Percentiles rank a stretch among this genome's conserved stretches.
Evolutionary conservation across 1,140 invertebrate genomes (phyloP).

Genomic region (Mycetomoellerius zeteki): DNA sequence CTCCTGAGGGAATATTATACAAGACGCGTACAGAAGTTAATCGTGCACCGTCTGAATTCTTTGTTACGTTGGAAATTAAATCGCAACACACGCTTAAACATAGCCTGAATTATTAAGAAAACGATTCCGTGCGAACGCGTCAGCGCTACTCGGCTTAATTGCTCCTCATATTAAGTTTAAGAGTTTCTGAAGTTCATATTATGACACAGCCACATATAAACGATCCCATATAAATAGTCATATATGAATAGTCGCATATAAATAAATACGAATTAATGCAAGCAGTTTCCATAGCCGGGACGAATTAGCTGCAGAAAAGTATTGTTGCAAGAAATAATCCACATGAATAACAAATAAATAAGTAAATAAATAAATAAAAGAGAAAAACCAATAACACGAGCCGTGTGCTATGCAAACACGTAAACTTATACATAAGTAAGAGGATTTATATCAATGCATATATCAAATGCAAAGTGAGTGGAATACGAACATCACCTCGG

Average conservation of each 20-base stretch:
- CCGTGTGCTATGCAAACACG: background rate
- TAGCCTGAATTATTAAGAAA: background rate
- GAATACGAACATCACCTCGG: background rate
- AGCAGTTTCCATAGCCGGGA: background rate
- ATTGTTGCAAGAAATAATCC: background rate
- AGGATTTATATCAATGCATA: constrained; percentile 28
- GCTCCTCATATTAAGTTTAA: constrained; percentile 47
- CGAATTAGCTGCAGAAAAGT: constrained; percentile 30
- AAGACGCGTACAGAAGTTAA: constrained; percentile 1
- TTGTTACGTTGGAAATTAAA: constrained; percentile 40
- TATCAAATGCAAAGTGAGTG: constrained; percentile 50
- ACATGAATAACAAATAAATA: background rate
- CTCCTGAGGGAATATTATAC: background rate
- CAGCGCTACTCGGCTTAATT: background rate
- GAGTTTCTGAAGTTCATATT: constrained; percentile 23
- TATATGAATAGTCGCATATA: constrained; percentile 4
- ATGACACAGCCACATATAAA: constrained; percentile 18
- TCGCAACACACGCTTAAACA: constrained; percentile 9
- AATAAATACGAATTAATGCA: constrained; percentile 28
- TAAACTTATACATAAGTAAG: constrained; percentile 4
- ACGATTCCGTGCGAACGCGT: background rate
- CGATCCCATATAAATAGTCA: background rate
- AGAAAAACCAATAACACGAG: background rate
- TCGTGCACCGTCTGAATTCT: background rate
- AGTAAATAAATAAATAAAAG: no score